Conservation (phyloP, 2,797 vertebrate genomes). For the Streptopelia turtur region DNA sequence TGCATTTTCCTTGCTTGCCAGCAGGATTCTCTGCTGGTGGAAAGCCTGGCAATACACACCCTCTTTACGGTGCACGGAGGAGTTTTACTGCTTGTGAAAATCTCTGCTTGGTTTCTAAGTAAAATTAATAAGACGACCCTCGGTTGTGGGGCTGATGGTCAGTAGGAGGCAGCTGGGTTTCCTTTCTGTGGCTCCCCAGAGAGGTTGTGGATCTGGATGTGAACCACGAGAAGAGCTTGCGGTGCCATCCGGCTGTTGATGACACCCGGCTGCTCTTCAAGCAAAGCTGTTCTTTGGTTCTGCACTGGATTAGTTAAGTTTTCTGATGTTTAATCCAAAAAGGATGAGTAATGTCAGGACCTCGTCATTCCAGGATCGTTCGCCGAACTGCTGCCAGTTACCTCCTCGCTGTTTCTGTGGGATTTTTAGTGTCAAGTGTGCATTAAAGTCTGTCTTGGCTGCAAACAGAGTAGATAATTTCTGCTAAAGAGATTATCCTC, state of each 20-base stretch:
- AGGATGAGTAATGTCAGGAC: background rate
- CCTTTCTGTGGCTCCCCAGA: background rate
- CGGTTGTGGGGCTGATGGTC: background rate
- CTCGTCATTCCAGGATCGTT: background rate
- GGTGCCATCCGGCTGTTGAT: background rate
- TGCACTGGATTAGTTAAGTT: background rate
- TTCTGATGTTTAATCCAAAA: background rate
- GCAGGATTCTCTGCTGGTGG: background rate
- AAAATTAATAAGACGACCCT: background rate
- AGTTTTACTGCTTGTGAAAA: background rate
- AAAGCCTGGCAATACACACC: background rate
- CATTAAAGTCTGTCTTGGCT: background rate
- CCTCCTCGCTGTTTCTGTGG: background rate
- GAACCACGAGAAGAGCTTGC: background rate
- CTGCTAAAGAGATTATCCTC: background rate
- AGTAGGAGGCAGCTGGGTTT: background rate
- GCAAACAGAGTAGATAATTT: background rate
- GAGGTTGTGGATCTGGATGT: accelerated
- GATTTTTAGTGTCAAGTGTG: background rate
- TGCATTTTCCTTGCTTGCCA: background rate
- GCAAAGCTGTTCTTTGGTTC: background rate
- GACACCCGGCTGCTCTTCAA: background rate
- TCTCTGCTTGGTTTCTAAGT: background rate
- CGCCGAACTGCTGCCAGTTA: background rate
- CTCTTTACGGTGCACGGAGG: background rate